phyloP scores from a whole-genome alignment of 2,113 vertebrate species.

The Nycticebus coucang region DNA sequence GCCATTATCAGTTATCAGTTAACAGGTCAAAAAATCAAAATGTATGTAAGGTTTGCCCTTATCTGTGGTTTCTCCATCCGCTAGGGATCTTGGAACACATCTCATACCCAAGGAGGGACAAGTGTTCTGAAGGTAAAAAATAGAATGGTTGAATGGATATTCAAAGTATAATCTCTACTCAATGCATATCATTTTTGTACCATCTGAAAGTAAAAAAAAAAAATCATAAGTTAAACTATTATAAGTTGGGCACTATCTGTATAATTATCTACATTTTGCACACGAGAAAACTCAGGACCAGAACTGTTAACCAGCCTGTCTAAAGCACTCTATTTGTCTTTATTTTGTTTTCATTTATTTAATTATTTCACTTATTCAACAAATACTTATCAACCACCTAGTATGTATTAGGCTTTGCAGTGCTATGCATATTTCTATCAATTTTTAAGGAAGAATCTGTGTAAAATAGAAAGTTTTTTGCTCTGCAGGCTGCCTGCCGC shows the following conservation, averaged over 20 bases:
- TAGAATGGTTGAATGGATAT: neutral
- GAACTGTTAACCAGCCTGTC: neutral
- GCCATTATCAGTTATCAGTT: neutral
- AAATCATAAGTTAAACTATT: neutral
- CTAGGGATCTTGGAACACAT: neutral
- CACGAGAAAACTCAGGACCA: neutral
- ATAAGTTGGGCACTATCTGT: neutral
- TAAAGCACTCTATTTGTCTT: neutral
- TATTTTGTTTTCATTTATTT: neutral
- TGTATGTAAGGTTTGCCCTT: neutral
- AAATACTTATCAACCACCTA: conserved; percentile 11
- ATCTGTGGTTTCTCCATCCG: neutral
- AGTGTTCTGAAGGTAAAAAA: neutral
- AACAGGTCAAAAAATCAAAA: neutral
- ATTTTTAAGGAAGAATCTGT: neutral
- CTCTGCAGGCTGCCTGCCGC: neutral
- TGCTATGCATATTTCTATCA: neutral
- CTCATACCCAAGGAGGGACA: neutral
- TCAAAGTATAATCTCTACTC: neutral
- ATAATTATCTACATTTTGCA: neutral
- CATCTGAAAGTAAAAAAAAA: neutral
- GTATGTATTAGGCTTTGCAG: neutral
- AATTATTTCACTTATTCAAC: neutral
- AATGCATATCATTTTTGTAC: neutral
- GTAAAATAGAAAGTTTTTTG: neutral